phyloP scores from a whole-genome alignment of 1,140 invertebrate species.

The Eupeodes corollae region DNA sequence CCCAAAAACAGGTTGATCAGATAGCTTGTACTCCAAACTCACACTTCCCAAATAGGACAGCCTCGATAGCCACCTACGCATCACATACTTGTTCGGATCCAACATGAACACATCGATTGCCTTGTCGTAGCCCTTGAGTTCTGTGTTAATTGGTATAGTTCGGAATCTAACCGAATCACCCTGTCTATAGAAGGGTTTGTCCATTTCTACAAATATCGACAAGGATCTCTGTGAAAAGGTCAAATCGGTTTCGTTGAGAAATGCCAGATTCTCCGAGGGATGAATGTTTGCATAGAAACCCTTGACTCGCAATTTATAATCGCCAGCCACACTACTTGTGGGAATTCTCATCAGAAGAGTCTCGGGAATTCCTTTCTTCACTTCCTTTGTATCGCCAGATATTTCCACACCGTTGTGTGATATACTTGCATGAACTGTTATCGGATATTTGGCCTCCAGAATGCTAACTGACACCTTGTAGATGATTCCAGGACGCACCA shows the following conservation, averaged over 20 bases:
- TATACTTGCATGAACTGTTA: constrained; percentile 71
- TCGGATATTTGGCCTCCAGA: constrained; percentile 55
- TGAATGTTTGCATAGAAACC: constrained; percentile 73
- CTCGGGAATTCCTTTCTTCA: constrained; percentile 71
- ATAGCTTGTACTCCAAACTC: constrained; percentile 77
- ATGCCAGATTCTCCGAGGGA: constrained; percentile 74
- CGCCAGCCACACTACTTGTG: constrained; percentile 61
- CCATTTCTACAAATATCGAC: constrained; percentile 90
- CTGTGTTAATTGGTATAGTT: constrained; percentile 79
- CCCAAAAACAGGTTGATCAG: constrained; percentile 84
- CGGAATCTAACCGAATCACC: constrained; percentile 79
- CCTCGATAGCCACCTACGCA: constrained; percentile 78
- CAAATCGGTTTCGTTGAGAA: constrained; percentile 69
- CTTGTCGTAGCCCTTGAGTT: constrained; percentile 75
- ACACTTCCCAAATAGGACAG: constrained; percentile 83
- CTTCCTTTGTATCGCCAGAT: constrained; percentile 58
- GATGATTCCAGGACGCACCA: constrained; percentile 76
- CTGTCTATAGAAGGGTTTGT: constrained; percentile 92
- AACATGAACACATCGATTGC: constrained; percentile 83
- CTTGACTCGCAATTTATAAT: constrained; percentile 79
- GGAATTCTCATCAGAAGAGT: constrained; percentile 75
- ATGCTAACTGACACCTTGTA: constrained; percentile 74
- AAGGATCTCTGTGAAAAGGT: constrained; percentile 78
- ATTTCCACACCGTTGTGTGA: constrained; percentile 79
- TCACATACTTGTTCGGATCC: constrained; percentile 73